Conservation (phyloP, 92 coral and sea anemone genomes). For the Blastomussa wellsi region DNA sequence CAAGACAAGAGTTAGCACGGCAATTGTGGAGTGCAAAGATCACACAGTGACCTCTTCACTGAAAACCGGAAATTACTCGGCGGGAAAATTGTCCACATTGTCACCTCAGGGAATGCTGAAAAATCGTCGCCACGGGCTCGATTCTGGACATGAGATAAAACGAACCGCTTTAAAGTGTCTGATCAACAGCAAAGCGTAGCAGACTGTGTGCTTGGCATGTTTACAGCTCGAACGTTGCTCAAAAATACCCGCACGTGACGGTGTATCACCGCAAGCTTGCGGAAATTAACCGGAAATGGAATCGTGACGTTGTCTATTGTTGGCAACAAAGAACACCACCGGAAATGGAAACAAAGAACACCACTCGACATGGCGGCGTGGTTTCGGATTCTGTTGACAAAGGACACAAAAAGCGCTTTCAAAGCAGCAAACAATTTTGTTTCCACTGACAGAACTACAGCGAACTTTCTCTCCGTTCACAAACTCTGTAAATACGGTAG, state of each 20-base stretch:
- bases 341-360: slow-evolving; percentile 66
- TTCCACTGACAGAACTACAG: not conserved
- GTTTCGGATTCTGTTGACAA: slow-evolving; percentile 43
- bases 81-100: slow-evolving; percentile 37
- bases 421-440: slow-evolving; percentile 38
- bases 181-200: not conserved
- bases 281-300: slow-evolving; percentile 60
- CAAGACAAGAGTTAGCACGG: slow-evolving; percentile 12
- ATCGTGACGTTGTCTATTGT: slow-evolving; percentile 54
- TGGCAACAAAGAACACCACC: no score
- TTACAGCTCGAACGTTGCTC: not conserved
- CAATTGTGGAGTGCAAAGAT: slow-evolving; percentile 28
- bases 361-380: slow-evolving; percentile 52
- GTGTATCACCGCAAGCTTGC: slow-evolving; percentile 34
- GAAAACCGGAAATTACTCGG: slow-evolving; percentile 52
- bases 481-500: slow-evolving; percentile 9
- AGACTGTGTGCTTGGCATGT: not conserved
- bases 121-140: slow-evolving; percentile 4
- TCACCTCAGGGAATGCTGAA: slow-evolving; percentile 27
- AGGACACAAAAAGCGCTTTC: slow-evolving; percentile 45
- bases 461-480: not conserved
- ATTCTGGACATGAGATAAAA: not conserved
- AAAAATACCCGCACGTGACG: slow-evolving; percentile 40
- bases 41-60: slow-evolving; percentile 37
- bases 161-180: not conserved